Evolutionary conservation across 1,140 invertebrate genomes (phyloP).

Genomic region (Calosoma granatense): DNA sequence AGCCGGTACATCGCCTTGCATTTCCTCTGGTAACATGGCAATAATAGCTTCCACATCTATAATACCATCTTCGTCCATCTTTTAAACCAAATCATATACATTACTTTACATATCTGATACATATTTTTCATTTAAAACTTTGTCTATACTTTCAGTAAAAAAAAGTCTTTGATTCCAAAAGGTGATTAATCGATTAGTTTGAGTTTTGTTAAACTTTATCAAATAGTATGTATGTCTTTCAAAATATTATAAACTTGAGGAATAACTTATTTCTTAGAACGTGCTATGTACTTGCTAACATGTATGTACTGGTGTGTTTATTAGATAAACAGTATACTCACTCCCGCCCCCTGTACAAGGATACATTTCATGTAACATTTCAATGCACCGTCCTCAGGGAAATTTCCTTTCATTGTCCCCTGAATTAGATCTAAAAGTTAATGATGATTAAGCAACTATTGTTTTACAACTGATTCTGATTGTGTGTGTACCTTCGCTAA

Average conservation of each 20-base stretch:
- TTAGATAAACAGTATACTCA: too few relatives aligned
- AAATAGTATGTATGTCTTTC: too few relatives aligned
- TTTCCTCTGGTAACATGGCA: conserved; percentile 17
- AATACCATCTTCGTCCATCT: conserved; percentile 5
- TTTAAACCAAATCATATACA: neutral
- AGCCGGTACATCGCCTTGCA: conserved; percentile 10
- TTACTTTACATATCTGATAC: neutral
- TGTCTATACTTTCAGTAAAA: too few relatives aligned
- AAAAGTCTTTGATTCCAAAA: too few relatives aligned
- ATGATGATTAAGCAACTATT: neutral
- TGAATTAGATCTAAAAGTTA: conserved; percentile 19
- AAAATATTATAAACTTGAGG: too few relatives aligned
- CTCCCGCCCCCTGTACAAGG: conserved; percentile 29
- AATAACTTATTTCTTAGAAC: too few relatives aligned
- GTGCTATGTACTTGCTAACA: too few relatives aligned
- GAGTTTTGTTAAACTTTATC: too few relatives aligned
- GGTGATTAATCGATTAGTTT: too few relatives aligned
- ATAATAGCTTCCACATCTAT: conserved; percentile 11
- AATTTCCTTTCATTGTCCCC: conserved; percentile 17
- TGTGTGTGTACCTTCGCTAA: conserved; percentile 16
- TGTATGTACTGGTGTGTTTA: too few relatives aligned
- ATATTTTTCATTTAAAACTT: too few relatives aligned
- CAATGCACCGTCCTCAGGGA: conserved; percentile 21
- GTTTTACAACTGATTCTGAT: too few relatives aligned
- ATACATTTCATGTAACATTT: conserved; percentile 36